These are phyloP conservation scores for Iguana delicatissima DNA, from an alignment of 2,797 vertebrate species.

Conservation along the genomic window DNA sequence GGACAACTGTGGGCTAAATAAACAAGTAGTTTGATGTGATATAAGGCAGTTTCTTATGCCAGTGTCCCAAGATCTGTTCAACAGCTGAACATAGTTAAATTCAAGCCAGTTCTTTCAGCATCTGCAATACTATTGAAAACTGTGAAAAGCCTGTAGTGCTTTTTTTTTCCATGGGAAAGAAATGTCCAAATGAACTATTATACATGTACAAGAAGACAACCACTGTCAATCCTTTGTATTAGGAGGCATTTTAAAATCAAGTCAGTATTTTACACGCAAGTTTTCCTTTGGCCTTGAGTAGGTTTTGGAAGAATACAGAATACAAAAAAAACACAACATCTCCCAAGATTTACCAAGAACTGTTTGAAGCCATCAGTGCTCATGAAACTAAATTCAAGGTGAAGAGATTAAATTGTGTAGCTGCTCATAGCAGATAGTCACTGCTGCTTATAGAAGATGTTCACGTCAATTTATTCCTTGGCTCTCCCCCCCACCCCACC, in stretches of 20 bases:
- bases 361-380: background rate
- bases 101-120: background rate
- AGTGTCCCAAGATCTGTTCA: background rate
- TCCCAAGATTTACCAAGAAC: background rate
- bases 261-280: background rate
- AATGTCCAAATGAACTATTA: background rate
- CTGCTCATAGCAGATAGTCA: background rate
- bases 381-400: background rate
- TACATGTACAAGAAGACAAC: background rate
- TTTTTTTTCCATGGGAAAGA: background rate
- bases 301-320: background rate
- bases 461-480: background rate
- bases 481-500: accelerated
- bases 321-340: background rate
- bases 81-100: background rate
- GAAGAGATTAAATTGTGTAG: background rate
- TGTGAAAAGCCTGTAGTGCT: background rate
- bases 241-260: background rate
- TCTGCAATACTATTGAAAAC: no score
- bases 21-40: background rate
- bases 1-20: no score
- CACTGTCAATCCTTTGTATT: background rate
- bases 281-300: background rate
- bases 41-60: background rate
- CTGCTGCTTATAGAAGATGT: background rate